Evolutionary conservation across 2,888 invertebrate genomes (phyloP), one percentile per base, ranked within the genome.

Genomic region (Cistogaster globosa): DNA sequence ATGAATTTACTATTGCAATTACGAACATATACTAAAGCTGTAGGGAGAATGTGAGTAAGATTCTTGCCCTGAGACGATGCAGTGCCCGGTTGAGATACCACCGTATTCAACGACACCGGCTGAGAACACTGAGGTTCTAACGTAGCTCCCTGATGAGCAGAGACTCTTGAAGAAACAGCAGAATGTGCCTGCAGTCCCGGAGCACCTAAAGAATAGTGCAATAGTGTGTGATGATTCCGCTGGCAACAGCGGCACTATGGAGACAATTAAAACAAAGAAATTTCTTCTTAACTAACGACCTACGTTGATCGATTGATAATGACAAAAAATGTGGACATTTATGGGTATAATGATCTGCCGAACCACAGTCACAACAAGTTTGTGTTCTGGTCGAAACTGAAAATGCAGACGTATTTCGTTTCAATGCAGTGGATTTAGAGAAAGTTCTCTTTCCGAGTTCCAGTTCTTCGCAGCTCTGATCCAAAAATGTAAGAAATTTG

Each of bases 251-350:
- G 36, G 55, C 67, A 77, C 63, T 48, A 4, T 36, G 20, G 2
- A 72, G 20, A 20, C 79, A 72, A 55, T 58, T 65, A 14, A 65
- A 65, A 45, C 71, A 79, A 2, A 65, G 38, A 12, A 0, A 2
- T 6, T 42, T 45, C 2, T 63, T 11, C 18, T 57, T 71, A 1
- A 63, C 71, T 2, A 71, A 14, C 0, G 0, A 4, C 3, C 65
- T 57, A 36, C 71, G 63, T 16, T 71, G 7, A 7, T 65, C 38
- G n/a, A 72, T 48, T n/a, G 42, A 16, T 3, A 79, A 14, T 7
- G 55, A 71, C 3, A 79, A 9, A 53, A 79, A 71, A 20, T 63
- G 51, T 18, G 63, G 53, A 20, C 69, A 78, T 55, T 63, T 78
- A 9, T 57, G 7, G 0, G 32, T 45, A 0, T 20, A 7, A 42